Evolutionary conservation across 2,888 invertebrate genomes (phyloP).

Genomic region (Dendrolimus pini): DNA sequence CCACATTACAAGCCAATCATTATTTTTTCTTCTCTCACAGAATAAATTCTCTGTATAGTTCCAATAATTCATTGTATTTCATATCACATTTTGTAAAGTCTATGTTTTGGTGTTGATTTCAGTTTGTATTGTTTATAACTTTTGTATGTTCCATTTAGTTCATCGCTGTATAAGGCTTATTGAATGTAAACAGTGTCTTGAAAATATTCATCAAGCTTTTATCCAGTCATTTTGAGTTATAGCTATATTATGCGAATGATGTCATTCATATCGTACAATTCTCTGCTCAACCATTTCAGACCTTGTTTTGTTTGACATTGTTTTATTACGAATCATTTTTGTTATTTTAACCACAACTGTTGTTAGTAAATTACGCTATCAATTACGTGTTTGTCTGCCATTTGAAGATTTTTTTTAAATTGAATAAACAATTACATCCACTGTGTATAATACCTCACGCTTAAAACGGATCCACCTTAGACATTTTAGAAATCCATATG

Average conservation of each 20-base stretch:
- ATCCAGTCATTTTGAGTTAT: not conserved
- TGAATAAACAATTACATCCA: too few relatives aligned
- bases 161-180: not conserved
- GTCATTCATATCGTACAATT: conserved; percentile 6
- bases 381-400: not conserved
- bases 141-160: not conserved
- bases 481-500: too few relatives aligned
- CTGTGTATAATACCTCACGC: too few relatives aligned
- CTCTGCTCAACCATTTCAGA: not conserved
- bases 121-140: too few relatives aligned
- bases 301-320: conserved; percentile 9
- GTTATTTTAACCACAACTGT: not conserved
- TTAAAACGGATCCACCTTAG: too few relatives aligned
- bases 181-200: not conserved
- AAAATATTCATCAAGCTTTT: not conserved
- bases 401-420: not conserved
- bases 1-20: too few relatives aligned
- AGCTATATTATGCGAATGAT: conserved; percentile 3
- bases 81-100: too few relatives aligned
- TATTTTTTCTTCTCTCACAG: too few relatives aligned
- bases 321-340: conserved; percentile 10
- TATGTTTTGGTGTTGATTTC: too few relatives aligned
- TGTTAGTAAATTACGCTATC: conserved; percentile 2
- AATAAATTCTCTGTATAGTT: too few relatives aligned
- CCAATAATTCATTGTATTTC: too few relatives aligned